These are phyloP conservation scores for Electrona antarctica DNA, from an alignment of 2,113 vertebrate genomes.

Conservation along the genomic window DNA sequence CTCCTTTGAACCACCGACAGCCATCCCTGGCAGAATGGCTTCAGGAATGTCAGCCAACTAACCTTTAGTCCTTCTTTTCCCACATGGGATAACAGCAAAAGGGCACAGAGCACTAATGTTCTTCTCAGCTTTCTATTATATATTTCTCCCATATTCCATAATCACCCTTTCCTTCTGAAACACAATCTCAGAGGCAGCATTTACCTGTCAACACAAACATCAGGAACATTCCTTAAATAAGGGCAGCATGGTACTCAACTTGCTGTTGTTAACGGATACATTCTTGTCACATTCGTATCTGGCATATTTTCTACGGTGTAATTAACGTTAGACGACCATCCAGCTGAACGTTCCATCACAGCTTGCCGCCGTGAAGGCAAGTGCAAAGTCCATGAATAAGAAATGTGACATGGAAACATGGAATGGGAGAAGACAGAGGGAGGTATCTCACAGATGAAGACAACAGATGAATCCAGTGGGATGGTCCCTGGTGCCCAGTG, in stretches of 20 bases:
- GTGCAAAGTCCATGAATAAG: background rate
- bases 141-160: constrained; percentile 6
- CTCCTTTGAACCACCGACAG: constrained; percentile 68
- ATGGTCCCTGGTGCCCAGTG: constrained; percentile 21
- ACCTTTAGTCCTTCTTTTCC: constrained; percentile 80
- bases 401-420: background rate
- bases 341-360: background rate
- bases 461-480: background rate
- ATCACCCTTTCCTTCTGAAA: no score
- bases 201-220: no score
- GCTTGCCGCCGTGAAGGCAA: background rate
- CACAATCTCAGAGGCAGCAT: no score
- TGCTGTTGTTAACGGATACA: no score
- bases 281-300: no score
- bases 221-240: no score
- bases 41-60: constrained; percentile 81
- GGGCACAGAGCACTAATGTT: constrained; percentile 36
- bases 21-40: constrained; percentile 64
- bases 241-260: no score
- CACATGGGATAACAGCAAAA: constrained; percentile 57
- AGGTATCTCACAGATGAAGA: background rate
- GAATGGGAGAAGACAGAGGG: background rate
- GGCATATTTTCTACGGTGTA: no score
- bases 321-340: no score
- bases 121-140: constrained; percentile 17